These are phyloP conservation scores for Campoplex nolae DNA, from an alignment of 2,888 invertebrate species.

Conservation along the genomic window DNA sequence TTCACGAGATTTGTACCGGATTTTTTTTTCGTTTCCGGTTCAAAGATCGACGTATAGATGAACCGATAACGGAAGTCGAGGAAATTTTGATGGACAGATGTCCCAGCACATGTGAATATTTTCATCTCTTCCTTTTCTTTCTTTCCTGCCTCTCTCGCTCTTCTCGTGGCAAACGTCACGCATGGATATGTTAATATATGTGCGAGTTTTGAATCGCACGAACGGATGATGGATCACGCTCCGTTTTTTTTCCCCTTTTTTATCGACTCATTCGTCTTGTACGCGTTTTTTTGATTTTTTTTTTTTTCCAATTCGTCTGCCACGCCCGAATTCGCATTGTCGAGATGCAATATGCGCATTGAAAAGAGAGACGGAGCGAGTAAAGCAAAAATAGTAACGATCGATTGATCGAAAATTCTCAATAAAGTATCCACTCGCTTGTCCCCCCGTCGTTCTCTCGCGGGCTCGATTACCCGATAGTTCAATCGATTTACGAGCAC, in stretches of 20 bases:
- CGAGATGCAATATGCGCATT: conserved; percentile 40
- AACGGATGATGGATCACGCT: conserved; percentile 72
- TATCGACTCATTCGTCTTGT: conserved; percentile 33
- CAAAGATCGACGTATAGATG: not conserved
- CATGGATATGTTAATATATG: conserved; percentile 77
- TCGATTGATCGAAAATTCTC: conserved; percentile 43
- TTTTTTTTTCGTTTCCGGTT: conserved; percentile 21
- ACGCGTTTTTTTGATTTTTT: conserved; percentile 26
- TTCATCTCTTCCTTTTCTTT: not conserved
- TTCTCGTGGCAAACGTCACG: conserved; percentile 69
- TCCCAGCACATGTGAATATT: conserved; percentile 59
- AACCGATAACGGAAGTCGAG: not conserved
- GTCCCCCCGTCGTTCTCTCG: not conserved
- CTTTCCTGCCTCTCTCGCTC: conserved; percentile 2
- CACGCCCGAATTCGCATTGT: conserved; percentile 64
- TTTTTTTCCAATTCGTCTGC: conserved; percentile 33
- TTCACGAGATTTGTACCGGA: not conserved
- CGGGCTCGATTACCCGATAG: conserved; percentile 46
- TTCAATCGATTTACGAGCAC: conserved; percentile 58
- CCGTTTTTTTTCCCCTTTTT: conserved; percentile 39
- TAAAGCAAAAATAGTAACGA: conserved; percentile 22
- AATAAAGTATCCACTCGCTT: not conserved
- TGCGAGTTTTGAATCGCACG: not conserved
- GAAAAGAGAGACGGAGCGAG: not conserved
- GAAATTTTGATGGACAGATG: conserved; percentile 72